Evolutionary conservation across 2,113 vertebrate genomes (phyloP).

Genomic region (Pan paniscus): DNA sequence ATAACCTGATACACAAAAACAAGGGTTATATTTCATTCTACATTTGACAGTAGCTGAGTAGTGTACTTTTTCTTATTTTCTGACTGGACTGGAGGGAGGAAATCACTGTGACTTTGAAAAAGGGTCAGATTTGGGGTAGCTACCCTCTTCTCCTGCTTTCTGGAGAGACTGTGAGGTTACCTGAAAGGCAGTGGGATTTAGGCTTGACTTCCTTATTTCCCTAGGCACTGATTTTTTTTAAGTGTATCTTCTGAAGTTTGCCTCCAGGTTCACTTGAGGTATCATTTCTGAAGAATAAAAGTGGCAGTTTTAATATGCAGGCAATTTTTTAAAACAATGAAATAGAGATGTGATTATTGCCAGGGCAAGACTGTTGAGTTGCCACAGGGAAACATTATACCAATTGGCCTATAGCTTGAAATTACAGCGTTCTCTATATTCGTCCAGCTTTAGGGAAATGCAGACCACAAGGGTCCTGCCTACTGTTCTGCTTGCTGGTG

Average conservation of each 20-base stretch:
- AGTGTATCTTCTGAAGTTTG: neutral
- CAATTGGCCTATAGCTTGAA: neutral
- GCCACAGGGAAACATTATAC: neutral
- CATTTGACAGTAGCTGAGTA: neutral
- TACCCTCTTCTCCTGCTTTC: neutral
- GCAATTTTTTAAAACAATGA: neutral
- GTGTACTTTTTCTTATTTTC: neutral
- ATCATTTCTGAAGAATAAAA: constrained; percentile 25
- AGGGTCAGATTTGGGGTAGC: neutral
- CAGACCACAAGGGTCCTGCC: neutral
- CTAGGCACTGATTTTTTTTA: neutral
- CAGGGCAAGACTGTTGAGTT: neutral
- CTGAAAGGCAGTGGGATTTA: neutral
- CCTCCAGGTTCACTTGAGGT: neutral
- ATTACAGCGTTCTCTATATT: neutral
- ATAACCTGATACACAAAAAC: neutral
- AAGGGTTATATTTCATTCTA: neutral
- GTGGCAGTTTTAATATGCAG: neutral
- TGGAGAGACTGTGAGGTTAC: neutral
- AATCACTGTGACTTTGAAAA: neutral
- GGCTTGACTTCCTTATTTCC: neutral
- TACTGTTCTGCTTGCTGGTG: neutral
- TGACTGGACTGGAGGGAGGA: neutral
- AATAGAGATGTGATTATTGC: neutral
- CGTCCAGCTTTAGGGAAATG: neutral